Base-by-base conservation (phyloP, 2,113 vertebrate genomes). In the Tichodroma muraria region DNA sequence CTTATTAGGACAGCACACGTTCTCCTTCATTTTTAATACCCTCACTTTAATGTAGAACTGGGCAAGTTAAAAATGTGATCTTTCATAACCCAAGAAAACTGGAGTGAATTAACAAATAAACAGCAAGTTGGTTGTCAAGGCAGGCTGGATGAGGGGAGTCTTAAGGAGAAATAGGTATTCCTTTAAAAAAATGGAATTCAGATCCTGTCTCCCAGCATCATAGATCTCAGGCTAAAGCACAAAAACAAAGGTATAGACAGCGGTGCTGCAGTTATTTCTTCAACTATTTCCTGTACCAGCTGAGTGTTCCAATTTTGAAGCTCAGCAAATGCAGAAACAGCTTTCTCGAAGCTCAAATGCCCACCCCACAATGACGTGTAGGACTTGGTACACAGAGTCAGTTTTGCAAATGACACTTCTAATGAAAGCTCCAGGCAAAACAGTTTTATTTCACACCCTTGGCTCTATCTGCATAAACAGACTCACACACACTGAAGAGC, bases 281-380 rank as follows among this genome's bases (percentile, higher is more conserved):
- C 71, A 64, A 61, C 44, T 71, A 40, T 79, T 79, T 85, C 83
- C 86, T 85, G 54, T 25, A 76, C n/a, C 78, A 88, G 84, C 71
- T 82, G 66, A 59, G 59, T 69, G 70, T 47, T 88, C 66, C 71
- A 85, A 31, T 72, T 91, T 4, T 82, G 54, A 93, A 85, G 59
- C 45, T 76, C 68, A 80, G 33, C 59, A 90, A 84, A 73, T 2
- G 50, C 49, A 95, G 52, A 28, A 92, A 45, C 42, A 63, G 47
- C 52, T 85, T 76, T 50, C 50, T 80, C 56, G 45, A n/a, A 73
- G 45, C 63, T 33, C 71, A 70, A 30, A 66, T 24, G 31, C 45
- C 33, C 80, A 68, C 65, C 85, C 66, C 75, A 80, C 54, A 54
- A 11, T 3, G 10, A 68, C 3, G 2, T 4, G 4, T 2, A 45